Evolutionary conservation across 2,113 vertebrate species (phyloP).

Genomic region (Suncus etruscus): DNA sequence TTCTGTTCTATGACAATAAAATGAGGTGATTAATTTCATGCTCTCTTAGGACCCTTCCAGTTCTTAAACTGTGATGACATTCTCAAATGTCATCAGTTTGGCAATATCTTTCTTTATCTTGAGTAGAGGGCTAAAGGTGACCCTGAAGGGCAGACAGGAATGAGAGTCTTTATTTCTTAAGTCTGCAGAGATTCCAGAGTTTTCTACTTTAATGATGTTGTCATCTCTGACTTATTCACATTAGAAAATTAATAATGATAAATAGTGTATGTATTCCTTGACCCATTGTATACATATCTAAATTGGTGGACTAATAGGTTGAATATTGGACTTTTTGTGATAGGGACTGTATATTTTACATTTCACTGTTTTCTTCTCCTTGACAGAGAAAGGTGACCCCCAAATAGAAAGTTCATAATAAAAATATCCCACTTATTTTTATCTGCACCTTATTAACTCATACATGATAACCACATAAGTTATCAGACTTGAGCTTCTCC

Average conservation of each 20-base stretch:
- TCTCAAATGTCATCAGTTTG: slow-evolving; percentile 77
- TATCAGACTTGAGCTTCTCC: neutral
- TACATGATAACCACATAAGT: neutral
- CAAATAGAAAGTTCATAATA: neutral
- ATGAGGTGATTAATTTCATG: slow-evolving; percentile 61
- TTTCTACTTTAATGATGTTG: neutral
- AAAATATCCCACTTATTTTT: neutral
- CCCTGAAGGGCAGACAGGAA: slow-evolving; percentile 51
- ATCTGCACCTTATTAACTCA: neutral
- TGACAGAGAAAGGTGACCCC: neutral
- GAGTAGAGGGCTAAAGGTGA: slow-evolving; percentile 53
- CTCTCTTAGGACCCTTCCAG: slow-evolving; percentile 62
- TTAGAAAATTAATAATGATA: neutral
- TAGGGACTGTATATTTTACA: neutral
- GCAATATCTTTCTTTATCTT: slow-evolving; percentile 46
- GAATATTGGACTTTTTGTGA: slow-evolving; percentile 44
- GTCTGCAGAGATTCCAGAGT: neutral
- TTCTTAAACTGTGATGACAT: slow-evolving; percentile 52
- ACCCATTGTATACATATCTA: neutral
- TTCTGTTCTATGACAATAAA: slow-evolving; percentile 62
- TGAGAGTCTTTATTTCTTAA: neutral
- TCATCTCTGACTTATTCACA: neutral
- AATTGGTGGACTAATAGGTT: slow-evolving; percentile 21
- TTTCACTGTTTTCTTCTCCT: neutral
- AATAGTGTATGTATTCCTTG: neutral